phyloP scores from a whole-genome alignment of 2,888 invertebrate genomes.

The Hyposoter didymator region DNA sequence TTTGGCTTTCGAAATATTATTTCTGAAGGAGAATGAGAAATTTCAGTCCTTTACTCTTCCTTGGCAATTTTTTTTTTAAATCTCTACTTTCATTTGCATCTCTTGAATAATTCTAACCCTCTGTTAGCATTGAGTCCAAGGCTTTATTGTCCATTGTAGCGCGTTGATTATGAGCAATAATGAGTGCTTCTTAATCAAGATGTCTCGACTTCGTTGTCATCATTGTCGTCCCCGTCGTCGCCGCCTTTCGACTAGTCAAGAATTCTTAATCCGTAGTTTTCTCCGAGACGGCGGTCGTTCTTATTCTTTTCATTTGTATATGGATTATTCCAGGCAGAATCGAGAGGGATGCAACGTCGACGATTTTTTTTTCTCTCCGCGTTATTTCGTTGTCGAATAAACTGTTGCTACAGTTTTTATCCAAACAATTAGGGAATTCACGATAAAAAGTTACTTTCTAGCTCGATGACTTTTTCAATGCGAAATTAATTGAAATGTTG shows the following conservation, averaged over 20 bases:
- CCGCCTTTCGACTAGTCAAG: conserved; percentile 73
- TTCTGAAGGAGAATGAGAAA: conserved; percentile 9
- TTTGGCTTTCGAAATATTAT: background rate
- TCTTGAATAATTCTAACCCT: conserved; percentile 26
- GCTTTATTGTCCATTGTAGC: conserved; percentile 72
- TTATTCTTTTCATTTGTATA: conserved; percentile 8
- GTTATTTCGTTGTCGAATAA: background rate
- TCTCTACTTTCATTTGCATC: conserved; percentile 27
- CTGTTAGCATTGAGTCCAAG: conserved; percentile 11
- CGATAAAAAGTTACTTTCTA: background rate
- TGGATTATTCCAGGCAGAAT: background rate
- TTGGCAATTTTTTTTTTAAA: conserved; percentile 17
- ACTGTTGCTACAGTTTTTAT: background rate
- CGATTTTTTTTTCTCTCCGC: background rate
- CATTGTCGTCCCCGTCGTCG: conserved; percentile 52
- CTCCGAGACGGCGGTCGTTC: conserved; percentile 78
- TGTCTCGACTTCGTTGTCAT: conserved; percentile 47
- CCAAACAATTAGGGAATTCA: background rate
- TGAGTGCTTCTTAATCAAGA: conserved; percentile 73
- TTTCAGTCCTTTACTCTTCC: background rate
- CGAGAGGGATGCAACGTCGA: conserved; percentile 7
- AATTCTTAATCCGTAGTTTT: conserved; percentile 77
- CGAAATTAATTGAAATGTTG: background rate
- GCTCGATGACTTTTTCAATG: too few relatives aligned
- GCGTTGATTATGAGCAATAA: conserved; percentile 82